Percentiles rank a stretch among this genome's conserved stretches.
Evolutionary conservation across 2,797 vertebrate genomes (phyloP).

Genomic region (Novumbra hubbsi): DNA sequence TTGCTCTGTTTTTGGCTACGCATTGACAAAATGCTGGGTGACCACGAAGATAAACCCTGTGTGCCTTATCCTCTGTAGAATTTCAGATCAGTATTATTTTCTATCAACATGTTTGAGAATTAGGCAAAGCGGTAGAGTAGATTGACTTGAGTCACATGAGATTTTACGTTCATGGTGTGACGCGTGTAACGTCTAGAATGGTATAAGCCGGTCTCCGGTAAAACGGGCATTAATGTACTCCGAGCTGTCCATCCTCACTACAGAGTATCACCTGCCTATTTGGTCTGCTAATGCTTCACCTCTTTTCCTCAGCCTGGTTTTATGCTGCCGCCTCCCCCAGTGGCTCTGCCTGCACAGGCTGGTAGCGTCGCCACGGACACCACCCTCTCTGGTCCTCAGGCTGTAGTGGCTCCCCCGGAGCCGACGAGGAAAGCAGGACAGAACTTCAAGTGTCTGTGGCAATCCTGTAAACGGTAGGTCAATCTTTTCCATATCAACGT

Average conservation of each 20-base stretch:
- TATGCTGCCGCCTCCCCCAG: slow-evolving; percentile 78
- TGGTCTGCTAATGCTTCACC: not conserved
- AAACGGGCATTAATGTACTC: too few relatives aligned
- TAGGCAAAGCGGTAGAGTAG: too few relatives aligned
- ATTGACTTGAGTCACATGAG: too few relatives aligned
- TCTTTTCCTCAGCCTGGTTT: slow-evolving; percentile 76
- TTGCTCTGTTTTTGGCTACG: too few relatives aligned
- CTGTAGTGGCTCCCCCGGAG: slow-evolving; percentile 73
- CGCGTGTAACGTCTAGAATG: too few relatives aligned
- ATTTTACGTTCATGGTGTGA: too few relatives aligned
- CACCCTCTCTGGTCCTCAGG: slow-evolving; percentile 74
- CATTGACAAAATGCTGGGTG: too few relatives aligned
- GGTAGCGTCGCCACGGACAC: slow-evolving; percentile 79
- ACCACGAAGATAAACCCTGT: too few relatives aligned
- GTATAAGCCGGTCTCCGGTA: too few relatives aligned
- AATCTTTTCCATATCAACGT: not conserved
- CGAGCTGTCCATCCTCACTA: not conserved
- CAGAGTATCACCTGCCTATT: not conserved
- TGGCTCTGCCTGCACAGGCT: slow-evolving; percentile 69
- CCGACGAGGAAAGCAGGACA: slow-evolving; percentile 91
- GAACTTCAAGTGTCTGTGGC: slow-evolving; percentile 99
- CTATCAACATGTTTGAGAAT: too few relatives aligned
- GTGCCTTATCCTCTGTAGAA: too few relatives aligned
- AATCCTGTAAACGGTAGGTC: slow-evolving; percentile 94
- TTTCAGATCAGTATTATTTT: too few relatives aligned